A percentile compares a stretch with the other conserved stretches of the same genome.
These are phyloP conservation scores for Beris morrisii DNA, from an alignment of 2,888 invertebrate genomes.

Conservation along the genomic window DNA sequence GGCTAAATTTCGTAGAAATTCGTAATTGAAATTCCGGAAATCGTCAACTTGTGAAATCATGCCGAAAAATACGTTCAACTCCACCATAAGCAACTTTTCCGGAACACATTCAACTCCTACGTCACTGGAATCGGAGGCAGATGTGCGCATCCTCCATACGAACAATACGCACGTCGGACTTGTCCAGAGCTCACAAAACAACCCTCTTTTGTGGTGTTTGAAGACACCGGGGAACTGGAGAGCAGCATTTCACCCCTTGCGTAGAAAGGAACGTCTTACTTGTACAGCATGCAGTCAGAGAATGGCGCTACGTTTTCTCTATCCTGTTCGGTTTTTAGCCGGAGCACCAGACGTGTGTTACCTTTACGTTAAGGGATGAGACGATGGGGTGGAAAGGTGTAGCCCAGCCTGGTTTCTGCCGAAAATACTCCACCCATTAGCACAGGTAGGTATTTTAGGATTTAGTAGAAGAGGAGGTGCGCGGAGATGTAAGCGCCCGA, in stretches of 20 bases:
- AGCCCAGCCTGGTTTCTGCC: slow-evolving; percentile 4
- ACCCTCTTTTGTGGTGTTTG: not conserved
- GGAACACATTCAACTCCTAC: not conserved
- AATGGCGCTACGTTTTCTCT: slow-evolving; percentile 17
- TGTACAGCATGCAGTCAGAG: slow-evolving; percentile 12
- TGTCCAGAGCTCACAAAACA: slow-evolving; percentile 10
- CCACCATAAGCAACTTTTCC: too few species aligned
- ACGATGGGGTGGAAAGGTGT: too few species aligned
- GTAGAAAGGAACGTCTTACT: slow-evolving; percentile 5
- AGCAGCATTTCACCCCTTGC: slow-evolving; percentile 1
- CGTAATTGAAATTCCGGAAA: not conserved
- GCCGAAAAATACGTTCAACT: too few species aligned
- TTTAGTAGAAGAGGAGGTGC: not conserved
- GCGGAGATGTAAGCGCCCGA: too few species aligned
- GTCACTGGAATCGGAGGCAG: slow-evolving; percentile 1
- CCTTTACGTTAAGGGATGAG: not conserved
- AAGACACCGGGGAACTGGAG: slow-evolving; percentile 4
- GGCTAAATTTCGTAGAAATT: not conserved
- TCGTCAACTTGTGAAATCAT: not conserved
- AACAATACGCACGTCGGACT: slow-evolving; percentile 15
- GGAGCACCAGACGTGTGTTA: not conserved
- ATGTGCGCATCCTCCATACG: slow-evolving; percentile 25
- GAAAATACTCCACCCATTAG: slow-evolving; percentile 13
- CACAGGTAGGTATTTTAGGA: slow-evolving; percentile 6
- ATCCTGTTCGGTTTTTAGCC: slow-evolving; percentile 9